Conservation (phyloP, 2,888 invertebrate genomes). For the Callimorpha dominula region DNA sequence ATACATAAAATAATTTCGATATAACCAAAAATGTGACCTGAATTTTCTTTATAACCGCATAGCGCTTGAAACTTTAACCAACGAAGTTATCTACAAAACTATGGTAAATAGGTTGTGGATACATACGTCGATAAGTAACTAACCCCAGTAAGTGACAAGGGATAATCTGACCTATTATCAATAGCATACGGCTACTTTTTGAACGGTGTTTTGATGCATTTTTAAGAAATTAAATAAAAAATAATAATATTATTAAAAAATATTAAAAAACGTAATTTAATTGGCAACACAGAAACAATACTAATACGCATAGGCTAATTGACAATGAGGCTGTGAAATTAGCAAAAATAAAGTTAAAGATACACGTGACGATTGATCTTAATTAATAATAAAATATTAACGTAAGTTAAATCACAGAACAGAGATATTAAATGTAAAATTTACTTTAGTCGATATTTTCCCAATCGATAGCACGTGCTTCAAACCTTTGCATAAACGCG, state of each 20-base stretch:
- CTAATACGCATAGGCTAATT: conserved; percentile 87
- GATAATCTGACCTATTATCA: conserved; percentile 80
- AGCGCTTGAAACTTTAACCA: conserved; percentile 58
- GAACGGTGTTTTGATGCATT: conserved; percentile 86
- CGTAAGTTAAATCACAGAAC: conserved; percentile 74
- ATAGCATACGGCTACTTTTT: conserved; percentile 85
- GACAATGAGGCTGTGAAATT: conserved; percentile 87
- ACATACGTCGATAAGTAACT: conserved; percentile 61
- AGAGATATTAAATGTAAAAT: conserved; percentile 53
- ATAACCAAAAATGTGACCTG: conserved; percentile 28
- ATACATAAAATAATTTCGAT: conserved; percentile 22
- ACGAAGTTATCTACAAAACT: conserved; percentile 64
- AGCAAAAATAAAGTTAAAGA: conserved; percentile 78
- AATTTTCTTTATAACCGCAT: conserved; percentile 9
- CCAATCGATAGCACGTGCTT: conserved; percentile 32
- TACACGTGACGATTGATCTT: conserved; percentile 80
- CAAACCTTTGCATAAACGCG: conserved; percentile 23
- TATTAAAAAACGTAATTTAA: conserved; percentile 75
- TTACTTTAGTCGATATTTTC: conserved; percentile 38
- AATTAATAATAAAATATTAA: conserved; percentile 72
- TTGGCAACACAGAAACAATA: conserved; percentile 86
- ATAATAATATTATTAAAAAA: conserved; percentile 60
- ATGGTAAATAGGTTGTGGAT: conserved; percentile 67
- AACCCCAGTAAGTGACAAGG: conserved; percentile 80
- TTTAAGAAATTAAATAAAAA: conserved; percentile 71